Evolutionary conservation across 2,888 invertebrate species (phyloP), one percentile per base, ranked within the genome.

Genomic region (Biston stratarius): DNA sequence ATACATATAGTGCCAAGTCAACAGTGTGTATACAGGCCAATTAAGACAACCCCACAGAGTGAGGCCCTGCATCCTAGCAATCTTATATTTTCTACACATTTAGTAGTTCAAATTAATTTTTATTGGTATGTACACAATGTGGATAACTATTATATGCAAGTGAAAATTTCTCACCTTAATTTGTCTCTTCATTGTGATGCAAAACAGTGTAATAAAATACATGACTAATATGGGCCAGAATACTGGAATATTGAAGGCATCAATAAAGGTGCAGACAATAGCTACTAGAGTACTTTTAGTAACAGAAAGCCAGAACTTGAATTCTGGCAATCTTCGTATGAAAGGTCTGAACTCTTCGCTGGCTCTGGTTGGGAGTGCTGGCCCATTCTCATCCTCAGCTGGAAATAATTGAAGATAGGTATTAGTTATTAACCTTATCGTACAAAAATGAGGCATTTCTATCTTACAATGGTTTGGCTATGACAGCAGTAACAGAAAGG

Each of bases 181-280:
- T 95, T 99, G 99, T 84, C 99, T 96, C 94, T 99, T 99, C 99
- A 99, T 99, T 67, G 99, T 99, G 86, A 99, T 98, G 93, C 98
- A 97, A 94, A 99, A 98, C 78, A 99, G 94, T 67, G 99, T 98
- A 86, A 99, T 97, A 94, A 99, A 99, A 94, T 99, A 99, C 97
- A 99, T 98, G 83, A 99, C 99, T 88, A 99, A 95, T 83, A 99
- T 99, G 69, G 99, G 99, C 99, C 99, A 99, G 94, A 99, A 99
- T 82, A 99, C 99, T 86, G 99, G 99, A 90, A 99, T 97, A 95
- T 99, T 99, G 92, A 99, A 99, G 81, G 97, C 97, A 84, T 99
- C 99, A 89, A 99, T 99, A 92, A 99, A 97, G 69, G 99, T 99
- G 94, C 99, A 99, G 77, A 96, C 92, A 84, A 98, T 95, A 51